phyloP scores from a whole-genome alignment of 2,888 invertebrate species.

The Ormyrus pomaceus region DNA sequence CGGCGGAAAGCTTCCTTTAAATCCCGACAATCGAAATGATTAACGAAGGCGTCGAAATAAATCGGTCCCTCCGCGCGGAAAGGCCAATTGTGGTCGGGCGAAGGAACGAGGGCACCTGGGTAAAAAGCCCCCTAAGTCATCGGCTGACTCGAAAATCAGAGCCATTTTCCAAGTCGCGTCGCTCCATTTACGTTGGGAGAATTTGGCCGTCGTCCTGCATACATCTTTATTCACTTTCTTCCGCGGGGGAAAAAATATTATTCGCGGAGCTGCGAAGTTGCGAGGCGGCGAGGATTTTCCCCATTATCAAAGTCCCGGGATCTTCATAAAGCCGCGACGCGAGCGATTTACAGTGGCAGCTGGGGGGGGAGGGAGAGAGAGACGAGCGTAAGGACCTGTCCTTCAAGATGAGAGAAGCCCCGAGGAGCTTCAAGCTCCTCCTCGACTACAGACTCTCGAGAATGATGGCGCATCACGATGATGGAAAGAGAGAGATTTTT shows the following conservation, averaged over 20 bases:
- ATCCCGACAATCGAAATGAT: slow-evolving; percentile 35
- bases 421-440: slow-evolving; percentile 27
- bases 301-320: slow-evolving; percentile 61
- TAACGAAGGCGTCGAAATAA: slow-evolving; percentile 40
- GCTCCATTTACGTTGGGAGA: slow-evolving; percentile 49
- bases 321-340: slow-evolving; percentile 61
- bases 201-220: slow-evolving; percentile 54
- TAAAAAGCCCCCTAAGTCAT: slow-evolving; percentile 49
- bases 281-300: slow-evolving; percentile 59
- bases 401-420: slow-evolving; percentile 26
- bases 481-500: slow-evolving; percentile 48
- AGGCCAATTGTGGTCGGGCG: slow-evolving; percentile 31
- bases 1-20: not conserved
- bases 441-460: not conserved
- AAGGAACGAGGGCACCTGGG: not conserved
- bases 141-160: slow-evolving; percentile 45
- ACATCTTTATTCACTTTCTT: slow-evolving; percentile 55
- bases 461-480: slow-evolving; percentile 12
- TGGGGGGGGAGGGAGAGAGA: slow-evolving; percentile 10
- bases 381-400: slow-evolving; percentile 45
- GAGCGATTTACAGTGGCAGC: slow-evolving; percentile 13
- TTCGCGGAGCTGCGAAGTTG: slow-evolving; percentile 59
- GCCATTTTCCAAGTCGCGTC: slow-evolving; percentile 47
- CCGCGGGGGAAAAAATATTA: slow-evolving; percentile 60
- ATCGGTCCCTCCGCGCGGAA: not conserved